These are phyloP conservation scores for Ibidorhyncha struthersii DNA, from an alignment of 2,113 vertebrate species.

Conservation along the genomic window DNA sequence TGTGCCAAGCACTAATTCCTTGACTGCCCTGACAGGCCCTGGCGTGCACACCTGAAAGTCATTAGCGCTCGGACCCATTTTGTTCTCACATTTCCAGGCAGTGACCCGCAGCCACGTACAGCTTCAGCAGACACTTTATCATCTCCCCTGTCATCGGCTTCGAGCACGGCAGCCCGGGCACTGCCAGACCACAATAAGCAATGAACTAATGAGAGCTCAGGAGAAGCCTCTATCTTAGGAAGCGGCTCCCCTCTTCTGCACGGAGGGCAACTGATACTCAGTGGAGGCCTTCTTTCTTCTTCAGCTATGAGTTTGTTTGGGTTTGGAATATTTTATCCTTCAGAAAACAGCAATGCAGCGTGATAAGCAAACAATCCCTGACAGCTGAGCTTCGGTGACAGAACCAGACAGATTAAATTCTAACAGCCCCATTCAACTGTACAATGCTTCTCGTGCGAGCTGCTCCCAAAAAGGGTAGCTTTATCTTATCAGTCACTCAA, in stretches of 20 bases:
- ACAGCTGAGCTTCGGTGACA: not conserved
- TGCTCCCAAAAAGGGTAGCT: not conserved
- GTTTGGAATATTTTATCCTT: not conserved
- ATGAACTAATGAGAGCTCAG: not conserved
- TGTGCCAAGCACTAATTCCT: slow-evolving; percentile 53
- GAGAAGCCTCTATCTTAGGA: not conserved
- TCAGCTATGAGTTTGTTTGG: not conserved
- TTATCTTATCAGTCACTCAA: not conserved
- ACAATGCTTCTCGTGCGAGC: rapidly evolving
- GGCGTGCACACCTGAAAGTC: slow-evolving; percentile 72
- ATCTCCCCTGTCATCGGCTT: slow-evolving; percentile 44
- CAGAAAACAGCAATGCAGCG: not conserved
- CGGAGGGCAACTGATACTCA: rapidly evolving
- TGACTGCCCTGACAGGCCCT: slow-evolving; percentile 38
- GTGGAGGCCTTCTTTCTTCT: not conserved
- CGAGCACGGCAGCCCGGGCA: not conserved
- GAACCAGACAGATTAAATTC: not conserved
- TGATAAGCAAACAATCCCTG: not conserved
- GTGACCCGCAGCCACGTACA: slow-evolving; percentile 67
- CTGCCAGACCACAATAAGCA: not conserved
- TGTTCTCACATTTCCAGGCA: slow-evolving; percentile 74
- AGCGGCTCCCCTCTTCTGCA: rapidly evolving
- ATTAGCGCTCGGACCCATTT: slow-evolving; percentile 63
- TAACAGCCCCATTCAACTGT: not conserved
- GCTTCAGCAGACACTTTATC: slow-evolving; percentile 71